Evolutionary conservation across 1,140 invertebrate genomes (phyloP), one percentile per base, ranked within the genome.

Genomic region (Zaprionus tsacasi): DNA sequence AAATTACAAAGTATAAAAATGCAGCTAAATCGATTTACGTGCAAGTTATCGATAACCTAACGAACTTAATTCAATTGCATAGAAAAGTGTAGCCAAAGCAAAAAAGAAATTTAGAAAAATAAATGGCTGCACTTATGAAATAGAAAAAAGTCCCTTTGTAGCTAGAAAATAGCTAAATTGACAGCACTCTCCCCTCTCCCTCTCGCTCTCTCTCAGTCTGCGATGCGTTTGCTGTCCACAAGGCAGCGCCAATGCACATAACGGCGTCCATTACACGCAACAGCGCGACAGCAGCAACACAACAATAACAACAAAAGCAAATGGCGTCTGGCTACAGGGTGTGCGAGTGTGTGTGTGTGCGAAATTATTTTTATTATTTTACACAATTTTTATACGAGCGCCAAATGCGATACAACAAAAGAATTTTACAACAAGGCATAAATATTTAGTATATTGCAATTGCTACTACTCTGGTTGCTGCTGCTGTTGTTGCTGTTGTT

Each of bases 351-450:
- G 63, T 45, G 38, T 69, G 76, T 58, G 61, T 15, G 45, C 73
- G 70, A 72, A 86, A 86, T 86, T 86, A 86, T 86, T 86, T 86
- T 86, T 86, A 86, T 86, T 86, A 86, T 86, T 86, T 86, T 86
- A 86, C 82, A 86, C 82, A 86, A 86, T 85, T 85, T 85, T 85
- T 85, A 85, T 85, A 85, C 65, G 74, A 77, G 76, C 66, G 65
- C 60, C 64, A 82, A 79, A 83, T 70, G 64, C 61, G 68, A 54
- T 57, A 67, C 70, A 79, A 67, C 56, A 70, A 75, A 75, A 70
- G 55, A 70, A 75, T 58, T 60, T 70, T 65, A 70, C 40, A 78
- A 66, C 72, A 75, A 71, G 43, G 63, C 67, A 79, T 87, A 87
- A 87, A 87, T 87, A 88, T 87, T 87, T 87, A 87, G 81, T 85